Base-by-base conservation (phyloP, 2,797 vertebrate species). In the Onychomys arenicola region DNA sequence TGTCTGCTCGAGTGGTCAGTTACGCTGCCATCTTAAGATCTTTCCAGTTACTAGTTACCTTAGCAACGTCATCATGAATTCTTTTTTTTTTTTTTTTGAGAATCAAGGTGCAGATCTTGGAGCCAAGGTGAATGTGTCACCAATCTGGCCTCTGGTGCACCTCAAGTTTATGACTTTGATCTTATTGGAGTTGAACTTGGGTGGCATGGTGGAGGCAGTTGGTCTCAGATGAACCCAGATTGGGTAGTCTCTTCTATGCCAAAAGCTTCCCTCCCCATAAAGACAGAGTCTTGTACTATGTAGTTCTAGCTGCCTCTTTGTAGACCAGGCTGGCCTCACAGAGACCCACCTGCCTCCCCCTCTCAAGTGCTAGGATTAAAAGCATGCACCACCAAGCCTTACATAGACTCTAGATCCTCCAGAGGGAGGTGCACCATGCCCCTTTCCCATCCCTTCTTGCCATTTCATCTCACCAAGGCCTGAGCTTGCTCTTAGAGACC, bases 11-110 rank as follows among this genome's bases (percentile, higher is more conserved):
- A 40, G 37, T 17, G 11, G 57, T 43, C 37, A 11, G 37, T 32
- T 19, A 61, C 55, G 27, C n/a, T 52, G 76, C 5, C 17, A 27
- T 40, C 55, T 5, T 40, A 13, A 17, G 7, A 2, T 57, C 57
- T 40, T 61, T 61, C 57, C 80, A 61, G 37, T 29, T 37, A 83
- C 80, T 16, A 4, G 25, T 43, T 83, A 4, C 57, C 80, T 29
- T 16, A 6, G 12, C 1, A 12, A 59, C 2, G 6, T 14, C 37
- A 37, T 59, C 0, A 6, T 11, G 34, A 57, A 8, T 34, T 69
- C 12, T 52, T 49, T 49, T 49, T 11, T 49, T 49, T 49, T 49
- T 10, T 4, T 52, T 52, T 80, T 37, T 57, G 52, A 81, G 34
- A 81, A 34, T 52, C 2, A 55, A 11, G 34, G 23, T 57, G 23